Evolutionary conservation across 1,140 invertebrate species (phyloP).

Genomic region (Diorhabda carinulata): DNA sequence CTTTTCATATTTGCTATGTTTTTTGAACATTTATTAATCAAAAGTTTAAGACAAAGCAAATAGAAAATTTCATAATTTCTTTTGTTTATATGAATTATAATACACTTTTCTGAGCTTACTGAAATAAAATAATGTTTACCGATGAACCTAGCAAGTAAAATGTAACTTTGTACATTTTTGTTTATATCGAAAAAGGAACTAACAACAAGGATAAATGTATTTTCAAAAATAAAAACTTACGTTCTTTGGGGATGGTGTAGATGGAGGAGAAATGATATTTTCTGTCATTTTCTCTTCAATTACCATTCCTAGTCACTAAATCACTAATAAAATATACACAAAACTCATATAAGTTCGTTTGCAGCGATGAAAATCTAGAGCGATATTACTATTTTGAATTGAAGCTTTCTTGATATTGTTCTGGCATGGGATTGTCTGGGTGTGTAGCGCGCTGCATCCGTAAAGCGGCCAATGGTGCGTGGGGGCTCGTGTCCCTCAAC

Average conservation of each 20-base stretch:
- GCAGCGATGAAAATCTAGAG: constrained; percentile 10
- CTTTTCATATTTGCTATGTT: too few relatives aligned
- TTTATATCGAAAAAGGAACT: background rate
- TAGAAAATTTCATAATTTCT: too few relatives aligned
- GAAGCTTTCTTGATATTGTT: constrained; percentile 40
- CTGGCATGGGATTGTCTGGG: constrained; percentile 35
- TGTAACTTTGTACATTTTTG: too few relatives aligned
- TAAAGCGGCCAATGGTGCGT: constrained; percentile 48
- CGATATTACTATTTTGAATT: constrained; percentile 37
- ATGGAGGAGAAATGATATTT: constrained; percentile 54
- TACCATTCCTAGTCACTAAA: constrained; percentile 5
- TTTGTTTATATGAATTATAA: too few relatives aligned
- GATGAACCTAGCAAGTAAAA: too few relatives aligned
- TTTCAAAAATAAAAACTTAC: constrained; percentile 48
- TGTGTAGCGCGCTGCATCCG: constrained; percentile 33
- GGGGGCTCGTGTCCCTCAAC: constrained; percentile 49
- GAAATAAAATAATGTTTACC: too few relatives aligned
- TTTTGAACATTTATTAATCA: too few relatives aligned
- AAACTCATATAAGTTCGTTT: background rate
- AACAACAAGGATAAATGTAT: constrained; percentile 6
- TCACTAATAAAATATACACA: constrained; percentile 3
- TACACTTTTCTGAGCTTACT: too few relatives aligned
- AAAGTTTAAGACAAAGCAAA: too few relatives aligned
- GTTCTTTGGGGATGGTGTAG: constrained; percentile 55
- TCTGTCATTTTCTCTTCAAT: constrained; percentile 10